Evolutionary conservation across 2,888 invertebrate genomes (phyloP).

Genomic region (Ctenicera cuprea): DNA sequence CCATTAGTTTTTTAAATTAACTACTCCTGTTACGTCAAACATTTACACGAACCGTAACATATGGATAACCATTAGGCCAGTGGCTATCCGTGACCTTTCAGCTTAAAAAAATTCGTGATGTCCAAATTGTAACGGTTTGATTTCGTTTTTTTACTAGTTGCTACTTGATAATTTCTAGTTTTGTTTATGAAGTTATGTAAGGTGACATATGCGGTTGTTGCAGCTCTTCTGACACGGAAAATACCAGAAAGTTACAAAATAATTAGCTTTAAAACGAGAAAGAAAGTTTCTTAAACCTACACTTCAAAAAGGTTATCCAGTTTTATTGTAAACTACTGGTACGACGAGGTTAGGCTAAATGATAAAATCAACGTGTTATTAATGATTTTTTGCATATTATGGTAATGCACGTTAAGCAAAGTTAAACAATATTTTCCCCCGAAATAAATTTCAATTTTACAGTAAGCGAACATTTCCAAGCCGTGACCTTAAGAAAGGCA

Average conservation of each 20-base stretch:
- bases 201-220: background rate
- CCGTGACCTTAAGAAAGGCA: too few relatives aligned
- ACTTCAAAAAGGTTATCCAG: conserved; percentile 26
- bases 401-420: background rate
- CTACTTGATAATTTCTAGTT: background rate
- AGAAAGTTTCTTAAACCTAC: conserved; percentile 23
- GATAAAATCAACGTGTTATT: background rate
- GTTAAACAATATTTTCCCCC: too few relatives aligned
- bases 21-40: conserved; percentile 1
- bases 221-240: background rate
- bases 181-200: background rate
- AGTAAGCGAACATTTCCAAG: too few relatives aligned
- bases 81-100: conserved; percentile 29
- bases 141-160: background rate
- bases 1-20: conserved; percentile 20
- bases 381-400: background rate
- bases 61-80: conserved; percentile 2
- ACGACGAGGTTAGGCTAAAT: background rate
- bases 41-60: background rate
- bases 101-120: background rate
- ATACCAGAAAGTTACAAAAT: conserved; percentile 9
- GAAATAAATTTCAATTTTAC: too few relatives aligned
- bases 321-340: conserved; percentile 14
- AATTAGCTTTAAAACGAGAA: conserved; percentile 7
- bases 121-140: background rate